Conservation (phyloP, 2,797 vertebrate species). For the Tinamus major region DNA sequence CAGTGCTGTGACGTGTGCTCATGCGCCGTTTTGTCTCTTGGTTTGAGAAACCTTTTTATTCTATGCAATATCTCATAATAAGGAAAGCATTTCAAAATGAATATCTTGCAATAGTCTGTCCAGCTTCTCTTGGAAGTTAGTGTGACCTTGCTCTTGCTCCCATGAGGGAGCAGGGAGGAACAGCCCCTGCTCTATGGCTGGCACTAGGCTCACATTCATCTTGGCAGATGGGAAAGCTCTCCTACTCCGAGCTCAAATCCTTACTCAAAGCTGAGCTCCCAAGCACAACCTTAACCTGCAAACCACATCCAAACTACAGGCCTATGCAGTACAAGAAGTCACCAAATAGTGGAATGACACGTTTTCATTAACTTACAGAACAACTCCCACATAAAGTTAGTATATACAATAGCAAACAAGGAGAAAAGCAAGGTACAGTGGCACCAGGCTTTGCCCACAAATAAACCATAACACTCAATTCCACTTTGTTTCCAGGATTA, state of each 20-base stretch:
- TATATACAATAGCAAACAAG: not conserved
- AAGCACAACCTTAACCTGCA: not conserved
- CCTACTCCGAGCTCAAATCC: not conserved
- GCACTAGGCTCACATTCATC: not conserved
- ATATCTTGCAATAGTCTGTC: not conserved
- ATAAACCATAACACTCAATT: not conserved
- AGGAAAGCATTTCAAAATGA: not conserved
- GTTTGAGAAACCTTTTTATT: not conserved
- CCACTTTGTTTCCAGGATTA: not conserved
- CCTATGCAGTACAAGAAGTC: not conserved
- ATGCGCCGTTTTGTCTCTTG: not conserved
- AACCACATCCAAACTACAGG: not conserved
- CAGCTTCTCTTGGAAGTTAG: no score
- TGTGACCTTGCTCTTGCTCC: no score
- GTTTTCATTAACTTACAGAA: not conserved
- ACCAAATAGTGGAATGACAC: not conserved
- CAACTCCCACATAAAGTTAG: fast-evolving
- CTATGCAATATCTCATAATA: not conserved
- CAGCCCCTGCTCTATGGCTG: not conserved
- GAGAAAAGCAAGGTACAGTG: not conserved
- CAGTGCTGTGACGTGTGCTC: not conserved
- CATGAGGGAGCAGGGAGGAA: no score
- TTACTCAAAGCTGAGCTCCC: not conserved
- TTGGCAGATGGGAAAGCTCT: not conserved
- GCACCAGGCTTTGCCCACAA: not conserved